Evolutionary conservation across 1,140 invertebrate genomes (phyloP), one percentile per base, ranked within the genome.

Genomic region (Nomia melanderi): DNA sequence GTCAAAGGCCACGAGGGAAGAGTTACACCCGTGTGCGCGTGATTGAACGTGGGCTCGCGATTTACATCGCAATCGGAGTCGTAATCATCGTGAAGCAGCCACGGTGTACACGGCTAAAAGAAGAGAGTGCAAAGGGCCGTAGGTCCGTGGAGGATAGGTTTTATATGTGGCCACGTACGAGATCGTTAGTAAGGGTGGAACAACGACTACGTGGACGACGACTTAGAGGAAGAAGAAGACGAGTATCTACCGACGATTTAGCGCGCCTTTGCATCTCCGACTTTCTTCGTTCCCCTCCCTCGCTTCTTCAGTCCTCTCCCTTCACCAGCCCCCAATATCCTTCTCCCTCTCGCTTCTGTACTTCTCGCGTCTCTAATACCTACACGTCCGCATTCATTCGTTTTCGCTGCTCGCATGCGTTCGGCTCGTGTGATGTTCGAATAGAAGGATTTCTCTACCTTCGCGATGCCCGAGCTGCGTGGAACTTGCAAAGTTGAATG

Each of bases 21-120:
- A 81, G 78, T 81, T 76, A 82, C 74, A 78, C 82, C 67, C 77
- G 73, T 82, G 81, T 78, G 84, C 86, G 85, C 88, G 87, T 90
- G 88, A 90, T 90, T 88, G 87, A 90, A 88, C 88, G 87, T 85
- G 81, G 84, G 74, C 76, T 83, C 83, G 86, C 88, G 88, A 90
- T 90, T 90, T 89, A 90, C 89, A 90, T 90, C 87, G 89, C 89
- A 88, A 90, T 89, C 88, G 88, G 79, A 80, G 81, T 87, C 88
- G 88, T 90, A 90, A 89, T 90, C 89, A 90, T 82, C 86, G 79
- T 77, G 77, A 86, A 84, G 77, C 83, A 70, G 77, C 64, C 79
- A 79, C 77, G 74, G 84, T 25, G 60, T 75, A 70, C 56, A 76
- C 41, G 41, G 36, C 63, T 1, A 27, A 77, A 53, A 31, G 44